These are phyloP conservation scores for Ichneumoninae sp. DNA, from an alignment of 2,888 invertebrate genomes.

Conservation along the genomic window DNA sequence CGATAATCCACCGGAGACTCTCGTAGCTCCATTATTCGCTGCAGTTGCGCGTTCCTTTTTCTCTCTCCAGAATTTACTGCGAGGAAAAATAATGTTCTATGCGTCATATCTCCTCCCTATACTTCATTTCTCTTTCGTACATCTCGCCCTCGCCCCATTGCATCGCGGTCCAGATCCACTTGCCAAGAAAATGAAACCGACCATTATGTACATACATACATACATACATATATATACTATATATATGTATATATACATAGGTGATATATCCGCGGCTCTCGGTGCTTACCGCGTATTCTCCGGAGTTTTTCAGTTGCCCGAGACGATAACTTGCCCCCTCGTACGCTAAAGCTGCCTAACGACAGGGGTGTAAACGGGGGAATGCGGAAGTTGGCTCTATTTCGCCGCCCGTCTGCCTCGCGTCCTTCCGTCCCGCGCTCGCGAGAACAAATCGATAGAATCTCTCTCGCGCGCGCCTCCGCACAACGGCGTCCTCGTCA, in stretches of 20 bases:
- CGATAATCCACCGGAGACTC: background rate
- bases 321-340: slow-evolving; percentile 36
- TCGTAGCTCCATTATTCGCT: background rate
- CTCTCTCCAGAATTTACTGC: background rate
- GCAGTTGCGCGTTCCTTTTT: background rate
- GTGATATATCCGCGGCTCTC: background rate
- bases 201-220: background rate
- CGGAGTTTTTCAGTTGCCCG: slow-evolving; percentile 29
- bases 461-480: slow-evolving; percentile 68
- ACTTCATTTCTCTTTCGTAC: background rate
- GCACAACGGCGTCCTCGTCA: slow-evolving; percentile 57
- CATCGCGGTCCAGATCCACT: background rate
- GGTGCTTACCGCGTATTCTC: slow-evolving; percentile 42
- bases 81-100: background rate
- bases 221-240: background rate
- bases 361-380: slow-evolving; percentile 60
- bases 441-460: slow-evolving; percentile 81
- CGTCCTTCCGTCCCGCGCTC: slow-evolving; percentile 74
- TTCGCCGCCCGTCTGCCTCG: slow-evolving; percentile 69
- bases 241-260: background rate
- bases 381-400: slow-evolving; percentile 79
- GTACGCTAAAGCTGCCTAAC: slow-evolving; percentile 50
- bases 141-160: background rate
- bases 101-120: background rate
- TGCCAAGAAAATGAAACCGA: background rate